These are phyloP conservation scores for Xenus cinereus DNA, from an alignment of 2,113 vertebrate genomes.

Conservation along the genomic window DNA sequence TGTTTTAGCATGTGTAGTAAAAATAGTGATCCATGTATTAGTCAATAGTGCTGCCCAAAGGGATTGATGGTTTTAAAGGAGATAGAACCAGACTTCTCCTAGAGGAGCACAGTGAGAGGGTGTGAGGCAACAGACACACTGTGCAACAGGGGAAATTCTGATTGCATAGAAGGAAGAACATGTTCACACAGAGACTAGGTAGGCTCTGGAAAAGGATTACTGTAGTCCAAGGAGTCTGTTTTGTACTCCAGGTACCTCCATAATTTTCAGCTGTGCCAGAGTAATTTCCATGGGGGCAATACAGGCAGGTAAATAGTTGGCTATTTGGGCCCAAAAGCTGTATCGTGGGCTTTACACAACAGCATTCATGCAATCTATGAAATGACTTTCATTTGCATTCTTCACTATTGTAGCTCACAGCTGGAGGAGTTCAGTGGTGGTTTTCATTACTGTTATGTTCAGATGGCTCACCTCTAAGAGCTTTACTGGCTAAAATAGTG, in stretches of 20 bases:
- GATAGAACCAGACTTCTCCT: neutral
- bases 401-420: neutral
- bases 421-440: neutral
- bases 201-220: neutral
- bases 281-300: neutral
- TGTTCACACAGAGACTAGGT: neutral
- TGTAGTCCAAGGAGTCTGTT: neutral
- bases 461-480: neutral
- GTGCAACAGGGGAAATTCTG: neutral
- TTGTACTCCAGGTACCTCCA: neutral
- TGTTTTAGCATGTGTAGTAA: neutral
- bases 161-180: neutral
- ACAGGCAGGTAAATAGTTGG: neutral
- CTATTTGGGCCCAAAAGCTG: neutral
- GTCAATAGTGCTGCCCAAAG: neutral
- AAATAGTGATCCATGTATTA: neutral
- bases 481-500: neutral
- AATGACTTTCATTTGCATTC: neutral
- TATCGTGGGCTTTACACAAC: neutral
- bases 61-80: neutral
- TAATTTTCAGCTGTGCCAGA: neutral
- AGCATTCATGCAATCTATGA: neutral
- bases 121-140: neutral
- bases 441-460: neutral
- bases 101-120: neutral